phyloP scores from a whole-genome alignment of 1,140 invertebrate species.

The Sinella curviseta region DNA sequence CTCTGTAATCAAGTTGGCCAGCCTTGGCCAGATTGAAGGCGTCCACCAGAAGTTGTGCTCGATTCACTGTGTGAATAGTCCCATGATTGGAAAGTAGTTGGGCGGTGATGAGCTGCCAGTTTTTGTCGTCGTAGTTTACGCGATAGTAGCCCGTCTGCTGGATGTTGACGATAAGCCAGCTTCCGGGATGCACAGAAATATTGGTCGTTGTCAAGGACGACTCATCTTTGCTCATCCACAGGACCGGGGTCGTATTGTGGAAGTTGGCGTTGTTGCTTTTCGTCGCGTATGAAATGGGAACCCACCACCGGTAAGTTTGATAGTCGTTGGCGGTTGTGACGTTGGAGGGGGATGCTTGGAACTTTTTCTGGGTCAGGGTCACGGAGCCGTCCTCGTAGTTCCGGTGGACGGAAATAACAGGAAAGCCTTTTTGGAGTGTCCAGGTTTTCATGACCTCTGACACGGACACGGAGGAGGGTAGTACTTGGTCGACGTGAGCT shows the following conservation, averaged over 20 bases:
- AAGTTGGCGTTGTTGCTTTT: conserved; percentile 63
- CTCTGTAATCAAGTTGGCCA: conserved; percentile 66
- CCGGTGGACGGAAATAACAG: conserved; percentile 72
- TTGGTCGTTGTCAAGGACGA: conserved; percentile 52
- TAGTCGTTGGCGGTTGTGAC: conserved; percentile 32
- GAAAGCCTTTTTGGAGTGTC: conserved; percentile 80
- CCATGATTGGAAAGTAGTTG: conserved; percentile 63
- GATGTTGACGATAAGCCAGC: conserved; percentile 80
- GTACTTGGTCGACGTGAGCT: conserved; percentile 63
- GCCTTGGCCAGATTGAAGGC: conserved; percentile 77
- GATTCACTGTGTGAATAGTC: conserved; percentile 71
- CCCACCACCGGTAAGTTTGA: conserved; percentile 69
- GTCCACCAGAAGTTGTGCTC: conserved; percentile 86
- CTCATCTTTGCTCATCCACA: conserved; percentile 66
- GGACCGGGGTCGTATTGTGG: conserved; percentile 64
- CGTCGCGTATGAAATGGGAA: conserved; percentile 77
- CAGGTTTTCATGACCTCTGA: conserved; percentile 83
- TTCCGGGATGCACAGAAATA: conserved; percentile 56
- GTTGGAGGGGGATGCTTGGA: conserved; percentile 46
- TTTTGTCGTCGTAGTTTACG: conserved; percentile 76
- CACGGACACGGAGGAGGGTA: conserved; percentile 66
- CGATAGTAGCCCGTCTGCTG: conserved; percentile 79
- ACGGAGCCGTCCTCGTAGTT: conserved; percentile 58
- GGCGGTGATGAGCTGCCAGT: conserved; percentile 73
- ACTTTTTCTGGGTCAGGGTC: conserved; percentile 63